These are phyloP conservation scores for Oceanodroma leucorhoa DNA, from an alignment of 2,797 vertebrate species.

Conservation along the genomic window DNA sequence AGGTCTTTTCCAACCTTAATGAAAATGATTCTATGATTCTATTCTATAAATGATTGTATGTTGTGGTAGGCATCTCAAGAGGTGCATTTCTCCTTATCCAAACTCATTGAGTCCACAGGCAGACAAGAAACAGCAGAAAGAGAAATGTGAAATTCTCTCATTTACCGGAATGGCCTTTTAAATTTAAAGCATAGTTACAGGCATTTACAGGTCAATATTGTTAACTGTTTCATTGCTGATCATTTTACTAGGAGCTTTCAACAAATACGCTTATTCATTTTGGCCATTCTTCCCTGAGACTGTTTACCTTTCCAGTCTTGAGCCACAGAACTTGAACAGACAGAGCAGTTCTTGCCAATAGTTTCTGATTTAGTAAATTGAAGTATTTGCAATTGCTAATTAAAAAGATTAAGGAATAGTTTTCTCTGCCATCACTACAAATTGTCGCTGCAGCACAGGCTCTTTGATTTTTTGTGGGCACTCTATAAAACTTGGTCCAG, in stretches of 20 bases:
- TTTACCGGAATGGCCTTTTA: neutral
- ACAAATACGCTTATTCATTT: neutral
- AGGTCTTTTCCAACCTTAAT: too few relatives aligned
- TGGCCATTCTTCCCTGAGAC: neutral
- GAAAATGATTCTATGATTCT: too few relatives aligned
- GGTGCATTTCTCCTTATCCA: neutral
- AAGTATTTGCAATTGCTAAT: slow-evolving; percentile 23
- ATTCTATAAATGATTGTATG: too few relatives aligned
- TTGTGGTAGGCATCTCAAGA: neutral
- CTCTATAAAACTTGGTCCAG: slow-evolving; percentile 41
- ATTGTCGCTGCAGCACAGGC: neutral
- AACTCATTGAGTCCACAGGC: neutral
- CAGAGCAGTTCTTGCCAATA: neutral
- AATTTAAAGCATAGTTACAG: neutral
- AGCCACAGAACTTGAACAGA: neutral
- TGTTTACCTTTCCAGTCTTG: neutral
- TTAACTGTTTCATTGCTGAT: neutral
- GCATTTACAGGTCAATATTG: neutral
- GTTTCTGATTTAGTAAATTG: slow-evolving; percentile 14
- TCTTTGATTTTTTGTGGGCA: slow-evolving; percentile 43
- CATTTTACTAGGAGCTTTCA: neutral
- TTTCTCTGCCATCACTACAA: slow-evolving; percentile 29
- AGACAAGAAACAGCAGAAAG: neutral
- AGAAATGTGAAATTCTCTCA: neutral
- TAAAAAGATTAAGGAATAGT: slow-evolving; percentile 39